Evolutionary conservation across 2,113 vertebrate genomes (phyloP), one percentile per base, ranked within the genome.

Genomic region (Syngnathus typhle): DNA sequence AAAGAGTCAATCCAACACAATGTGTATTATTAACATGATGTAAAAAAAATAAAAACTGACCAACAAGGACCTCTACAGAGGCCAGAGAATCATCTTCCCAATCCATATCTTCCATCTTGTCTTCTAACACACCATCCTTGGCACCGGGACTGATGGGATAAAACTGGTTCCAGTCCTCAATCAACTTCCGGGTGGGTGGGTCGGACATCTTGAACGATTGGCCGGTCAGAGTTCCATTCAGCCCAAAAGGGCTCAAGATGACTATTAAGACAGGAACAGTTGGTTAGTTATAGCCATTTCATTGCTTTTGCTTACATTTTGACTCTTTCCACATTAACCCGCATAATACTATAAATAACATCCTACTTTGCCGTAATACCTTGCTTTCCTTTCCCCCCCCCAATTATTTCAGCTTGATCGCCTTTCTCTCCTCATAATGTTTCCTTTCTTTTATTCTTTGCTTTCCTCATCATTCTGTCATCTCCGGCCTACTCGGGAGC

Each of bases 111-210:
- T 98, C 95, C 58, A 88, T 87, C 78, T 95, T 97, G 66, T 97
- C 95, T 69, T 96, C 95, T 32, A 71, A 84, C 47, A 87, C 87
- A 37, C 92, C 85, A 68, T 94, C 93, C 86, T 98, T 98, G 81
- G 93, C 81, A 77, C 91, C 92, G 38, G 94, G 93, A 36, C 93
- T 94, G 79, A 99, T 95, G 64, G 96, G 96, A 89, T 98, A 99
- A 84, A 99, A 99, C 62, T 98, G 97, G 83, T 98, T 98, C 97
- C 97, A 99, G 91, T 99, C 97, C 80, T 96, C 94, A 60, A 98
- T 96, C 65, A 98, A 88, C 87, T 98, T 98, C 87, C 96, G 94
- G 15, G 96, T 98, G 7, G 95, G 94, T 52, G 94, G 94, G 88
- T 98, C 96, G 16, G 96, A 98, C 86, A 96, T 94, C 90, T 99